Percentiles rank a stretch among this genome's conserved stretches.
Conservation (phyloP, 2,797 vertebrate species). For the Chloroceryle inda region DNA sequence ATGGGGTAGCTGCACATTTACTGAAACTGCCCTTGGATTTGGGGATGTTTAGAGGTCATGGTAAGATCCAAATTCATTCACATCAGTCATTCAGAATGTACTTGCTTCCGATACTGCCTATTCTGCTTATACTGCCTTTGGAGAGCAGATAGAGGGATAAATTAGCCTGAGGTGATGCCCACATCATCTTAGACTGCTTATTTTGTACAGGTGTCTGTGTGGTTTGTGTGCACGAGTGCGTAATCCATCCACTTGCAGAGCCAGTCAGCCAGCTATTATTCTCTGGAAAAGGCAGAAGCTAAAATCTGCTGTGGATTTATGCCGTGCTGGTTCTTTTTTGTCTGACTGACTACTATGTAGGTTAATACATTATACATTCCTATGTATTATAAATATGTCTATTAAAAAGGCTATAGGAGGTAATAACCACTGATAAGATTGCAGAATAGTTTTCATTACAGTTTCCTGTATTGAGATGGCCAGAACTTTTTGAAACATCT, state of each 20-base stretch:
- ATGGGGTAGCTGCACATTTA: background rate
- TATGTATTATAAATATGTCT: background rate
- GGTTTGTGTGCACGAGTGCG: background rate
- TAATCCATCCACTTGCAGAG: background rate
- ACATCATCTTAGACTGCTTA: background rate
- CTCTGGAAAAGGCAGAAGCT: background rate
- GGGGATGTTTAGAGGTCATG: background rate
- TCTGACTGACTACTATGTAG: background rate
- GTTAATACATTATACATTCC: background rate
- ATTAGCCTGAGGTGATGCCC: background rate
- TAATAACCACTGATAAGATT: background rate
- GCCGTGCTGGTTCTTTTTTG: background rate
- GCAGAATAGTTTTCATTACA: background rate
- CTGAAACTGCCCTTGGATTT: conserved; percentile 4
- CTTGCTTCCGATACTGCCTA: background rate
- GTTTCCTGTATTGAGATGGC: background rate
- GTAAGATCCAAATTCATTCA: conserved; percentile 26
- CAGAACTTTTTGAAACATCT: background rate
- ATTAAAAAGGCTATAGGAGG: background rate
- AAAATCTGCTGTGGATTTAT: conserved; percentile 9
- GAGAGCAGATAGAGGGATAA: background rate
- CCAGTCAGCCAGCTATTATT: background rate
- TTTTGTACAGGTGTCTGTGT: background rate
- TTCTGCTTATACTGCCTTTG: background rate
- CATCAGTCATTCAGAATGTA: background rate